These are phyloP conservation scores for Amphipyra berbera DNA, from an alignment of 2,888 invertebrate genomes.

Conservation along the genomic window DNA sequence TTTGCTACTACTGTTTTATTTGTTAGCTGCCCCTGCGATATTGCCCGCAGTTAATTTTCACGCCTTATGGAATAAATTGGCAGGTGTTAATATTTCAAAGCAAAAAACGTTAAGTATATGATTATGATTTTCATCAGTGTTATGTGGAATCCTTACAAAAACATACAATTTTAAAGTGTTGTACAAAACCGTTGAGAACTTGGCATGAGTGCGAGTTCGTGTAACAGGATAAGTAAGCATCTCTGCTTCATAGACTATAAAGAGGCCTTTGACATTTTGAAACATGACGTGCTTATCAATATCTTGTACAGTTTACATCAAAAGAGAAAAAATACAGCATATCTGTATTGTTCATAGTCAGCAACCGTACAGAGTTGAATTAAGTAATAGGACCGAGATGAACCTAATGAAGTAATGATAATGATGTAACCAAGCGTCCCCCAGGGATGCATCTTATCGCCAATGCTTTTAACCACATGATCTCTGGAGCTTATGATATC, in stretches of 20 bases:
- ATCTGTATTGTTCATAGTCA: not conserved
- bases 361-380: not conserved
- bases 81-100: too few species aligned
- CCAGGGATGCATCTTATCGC: conserved; percentile 30
- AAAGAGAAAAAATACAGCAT: not conserved
- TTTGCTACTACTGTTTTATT: conserved; percentile 13
- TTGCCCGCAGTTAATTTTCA: conserved; percentile 9
- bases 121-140: too few species aligned
- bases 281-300: conserved; percentile 11
- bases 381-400: not conserved
- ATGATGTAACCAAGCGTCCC: conserved; percentile 3
- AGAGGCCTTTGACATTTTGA: conserved; percentile 11
- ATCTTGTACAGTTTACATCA: not conserved
- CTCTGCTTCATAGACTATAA: not conserved
- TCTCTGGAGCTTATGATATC: conserved; percentile 11
- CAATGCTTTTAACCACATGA: not conserved
- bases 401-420: not conserved
- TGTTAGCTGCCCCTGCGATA: conserved; percentile 5
- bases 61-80: not conserved
- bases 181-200: too few species aligned
- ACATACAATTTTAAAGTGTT: too few species aligned
- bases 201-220: too few species aligned
- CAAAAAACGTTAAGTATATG: too few species aligned
- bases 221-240: too few species aligned
- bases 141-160: too few species aligned